Evolutionary conservation across 1,140 invertebrate genomes (phyloP).

Genomic region (Reticulitermes speratus): DNA sequence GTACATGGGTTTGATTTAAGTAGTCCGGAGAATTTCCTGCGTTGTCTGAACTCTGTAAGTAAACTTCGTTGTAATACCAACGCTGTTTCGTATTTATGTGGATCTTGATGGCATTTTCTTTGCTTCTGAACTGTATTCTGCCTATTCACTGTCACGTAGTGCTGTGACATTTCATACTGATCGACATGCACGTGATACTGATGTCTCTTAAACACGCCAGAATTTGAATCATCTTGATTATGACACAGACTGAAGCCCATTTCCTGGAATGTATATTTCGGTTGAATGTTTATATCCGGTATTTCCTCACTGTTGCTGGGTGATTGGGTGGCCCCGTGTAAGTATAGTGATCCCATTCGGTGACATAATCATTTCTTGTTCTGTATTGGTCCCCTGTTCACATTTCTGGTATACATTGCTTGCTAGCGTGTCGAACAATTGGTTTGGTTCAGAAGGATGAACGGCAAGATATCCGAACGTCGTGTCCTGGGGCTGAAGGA

Average conservation of each 20-base stretch:
- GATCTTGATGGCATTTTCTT: background rate
- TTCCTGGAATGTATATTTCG: background rate
- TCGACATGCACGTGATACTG: background rate
- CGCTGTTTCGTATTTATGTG: background rate
- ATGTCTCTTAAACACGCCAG: background rate
- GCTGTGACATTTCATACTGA: no score
- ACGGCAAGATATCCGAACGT: background rate
- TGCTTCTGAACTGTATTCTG: background rate
- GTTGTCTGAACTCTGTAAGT: background rate
- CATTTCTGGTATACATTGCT: background rate
- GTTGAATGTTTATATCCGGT: background rate
- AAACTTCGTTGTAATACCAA: background rate
- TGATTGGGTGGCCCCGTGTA: background rate
- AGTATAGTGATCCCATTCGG: background rate
- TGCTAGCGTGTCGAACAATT: background rate
- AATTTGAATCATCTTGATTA: background rate
- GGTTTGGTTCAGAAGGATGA: background rate
- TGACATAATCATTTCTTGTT: background rate
- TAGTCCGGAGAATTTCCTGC: background rate
- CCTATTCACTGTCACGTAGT: background rate
- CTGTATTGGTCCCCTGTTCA: background rate
- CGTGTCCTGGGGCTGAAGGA: background rate
- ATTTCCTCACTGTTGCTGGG: background rate
- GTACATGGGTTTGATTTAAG: background rate
- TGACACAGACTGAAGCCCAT: background rate